Base-by-base conservation (phyloP, 2,888 invertebrate species). In the Xestia xanthographa region DNA sequence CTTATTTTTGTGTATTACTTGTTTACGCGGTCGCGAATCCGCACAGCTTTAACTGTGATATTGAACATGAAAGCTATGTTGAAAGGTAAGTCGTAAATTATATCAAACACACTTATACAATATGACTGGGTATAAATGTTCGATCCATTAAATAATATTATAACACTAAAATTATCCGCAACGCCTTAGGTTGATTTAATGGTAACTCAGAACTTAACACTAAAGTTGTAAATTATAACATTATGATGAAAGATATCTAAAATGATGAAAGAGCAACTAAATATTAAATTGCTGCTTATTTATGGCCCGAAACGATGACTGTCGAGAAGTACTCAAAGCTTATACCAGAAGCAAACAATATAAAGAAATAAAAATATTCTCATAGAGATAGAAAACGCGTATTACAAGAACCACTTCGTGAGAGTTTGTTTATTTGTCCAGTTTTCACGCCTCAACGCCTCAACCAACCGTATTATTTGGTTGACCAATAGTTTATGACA, bases 401-500 rank as follows among this genome's bases (percentile, higher is more conserved):
- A 53, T 45, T 26, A 50, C 72, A 50, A 26, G 9, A n/a, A 62
- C 60, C 22, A 79, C 43, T 72, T 43, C 43, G 22, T 53, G 34
- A 5, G 22, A 3, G 43, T 80, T 73, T 53, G 14, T 72, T 72
- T 77, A 38, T 71, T 50, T 38, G 26, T 80, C 29, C 20, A 74
- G 38, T 41, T n/a, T 48, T 74, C 29, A 80, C 50, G 45, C 50
- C 1, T 80, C 74, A 38, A 20, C 20, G 43, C 14, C 2, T 20
- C n/a, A 29, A n/a, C 20, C 74, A 11, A 38, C 43, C 12, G 5
- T 53, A 9, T 5, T n/a, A 29, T 29, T 38, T 17, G 1, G n/a
- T n/a, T 50, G 6, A 0, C 1, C 29, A 41, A 62, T 45, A n/a
- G 22, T 77, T 50, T 62, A 66, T 53, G 8, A 22, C 22, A 77